Base-by-base conservation (phyloP, 2,888 invertebrate species). In the Tridacna crocea region DNA sequence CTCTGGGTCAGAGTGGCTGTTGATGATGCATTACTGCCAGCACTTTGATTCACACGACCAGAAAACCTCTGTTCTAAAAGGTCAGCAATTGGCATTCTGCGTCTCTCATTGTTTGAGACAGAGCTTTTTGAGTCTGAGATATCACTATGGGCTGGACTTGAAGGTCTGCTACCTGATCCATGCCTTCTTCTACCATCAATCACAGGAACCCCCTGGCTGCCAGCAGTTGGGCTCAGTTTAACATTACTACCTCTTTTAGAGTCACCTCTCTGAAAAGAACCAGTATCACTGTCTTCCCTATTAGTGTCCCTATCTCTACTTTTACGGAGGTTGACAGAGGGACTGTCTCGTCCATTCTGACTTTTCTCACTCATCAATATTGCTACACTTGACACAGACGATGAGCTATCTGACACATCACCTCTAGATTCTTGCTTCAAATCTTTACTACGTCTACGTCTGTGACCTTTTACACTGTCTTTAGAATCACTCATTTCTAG, bases 111-210 rank as follows among this genome's bases (percentile, higher is more conserved):
- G 13, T 83, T 81, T 65, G 72, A 75, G 17, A 78, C 75, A 10
- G 86, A 80, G 13, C 84, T 79, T 51, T 88, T 81, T 15, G 87
- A 79, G 13, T 89, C 90, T 17, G 77, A 80, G 6, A 82, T 80
- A 75, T 89, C 88, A 47, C 84, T 84, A n/a, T 89, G 87, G 36
- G 89, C 88, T 60, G 92, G 92, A 73, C 92, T 92, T 66, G 85
- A 90, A 15, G 91, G 92, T n/a, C 92, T 83, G 75, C 92, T 92
- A 22, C 91, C 90, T 22, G 92, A 90, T 19, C 89, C 88, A 78
- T 90, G 92, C 13, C 91, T 77, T 58, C 85, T 88, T 8, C 91
- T 84, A 11, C 90, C 92, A 88, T 92, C 92, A 75, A 92, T 88
- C 3, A 92, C 89, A 47, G 91, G 91, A 17, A 87, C 85, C 15